A percentile compares a stretch with the other conserved stretches of the same genome.
Conservation (phyloP, 2,888 invertebrate genomes). For the Epinotia demarniana region DNA sequence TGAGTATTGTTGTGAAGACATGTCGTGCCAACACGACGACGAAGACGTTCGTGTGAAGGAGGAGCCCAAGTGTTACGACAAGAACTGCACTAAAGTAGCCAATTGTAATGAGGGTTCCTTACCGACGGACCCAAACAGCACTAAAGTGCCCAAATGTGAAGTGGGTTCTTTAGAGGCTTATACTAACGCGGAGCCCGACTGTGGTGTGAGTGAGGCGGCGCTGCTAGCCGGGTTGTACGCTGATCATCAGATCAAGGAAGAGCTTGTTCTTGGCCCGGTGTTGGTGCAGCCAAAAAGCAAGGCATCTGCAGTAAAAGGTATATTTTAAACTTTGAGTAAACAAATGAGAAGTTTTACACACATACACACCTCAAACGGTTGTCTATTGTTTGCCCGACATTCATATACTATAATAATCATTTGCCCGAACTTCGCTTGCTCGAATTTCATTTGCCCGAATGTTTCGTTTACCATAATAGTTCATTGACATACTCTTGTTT, state of each 20-base stretch:
- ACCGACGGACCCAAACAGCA: background rate
- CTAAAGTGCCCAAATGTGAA: background rate
- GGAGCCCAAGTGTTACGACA: background rate
- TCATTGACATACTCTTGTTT: too few relatives aligned
- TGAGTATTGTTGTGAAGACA: too few relatives aligned
- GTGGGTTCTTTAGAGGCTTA: background rate
- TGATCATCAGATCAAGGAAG: background rate
- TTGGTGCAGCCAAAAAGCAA: background rate
- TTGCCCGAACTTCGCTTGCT: too few relatives aligned
- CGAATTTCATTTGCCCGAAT: too few relatives aligned
- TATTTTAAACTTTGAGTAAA: background rate
- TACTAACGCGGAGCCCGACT: background rate
- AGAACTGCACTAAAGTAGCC: background rate
- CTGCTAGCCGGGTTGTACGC: background rate
- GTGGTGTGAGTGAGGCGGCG: background rate
- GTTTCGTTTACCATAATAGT: too few relatives aligned
- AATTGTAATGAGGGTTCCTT: background rate
- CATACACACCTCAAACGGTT: too few relatives aligned
- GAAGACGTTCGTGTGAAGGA: background rate
- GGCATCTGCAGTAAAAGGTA: background rate
- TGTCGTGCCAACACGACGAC: too few relatives aligned
- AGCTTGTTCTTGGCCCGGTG: background rate
- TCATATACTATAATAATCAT: too few relatives aligned
- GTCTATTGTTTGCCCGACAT: too few relatives aligned
- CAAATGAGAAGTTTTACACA: too few relatives aligned